Evolutionary conservation across 2,797 vertebrate species (phyloP), one percentile per base, ranked within the genome.

Genomic region (Pelobates cultripes): DNA sequence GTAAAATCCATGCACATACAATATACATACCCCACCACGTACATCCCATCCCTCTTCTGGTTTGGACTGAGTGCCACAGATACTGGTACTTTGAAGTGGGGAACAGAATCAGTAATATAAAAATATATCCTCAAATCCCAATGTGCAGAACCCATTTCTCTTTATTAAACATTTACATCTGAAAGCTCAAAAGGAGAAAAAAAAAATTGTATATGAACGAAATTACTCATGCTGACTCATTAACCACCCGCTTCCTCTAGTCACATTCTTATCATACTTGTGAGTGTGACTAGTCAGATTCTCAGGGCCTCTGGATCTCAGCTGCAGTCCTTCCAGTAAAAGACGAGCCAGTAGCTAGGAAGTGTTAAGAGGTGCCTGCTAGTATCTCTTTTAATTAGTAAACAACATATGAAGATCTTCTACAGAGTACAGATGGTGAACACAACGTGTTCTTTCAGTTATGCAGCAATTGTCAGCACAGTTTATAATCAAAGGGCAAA

Each of bases 221-320:
- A 88, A 91, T 91, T 85, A 88, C 84, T 92, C 88, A 88, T 85
- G 91, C 91, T 93, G 93, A 95, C 91, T 96, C 94, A 94, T 85
- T 88, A 86, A 87, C 90, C 85, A 88, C 95, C 28, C 83, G 94
- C 93, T 97, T 97, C 96, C 93, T 95, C 90, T 91, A 87, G 85
- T 87, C 75, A 87, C 90, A 91, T 93, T 90, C 89, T 92, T 91
- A 90, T 91, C 89, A 94, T 90, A 89, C 86, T 93, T 93, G 89
- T 86, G 85, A 91, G 91, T 91, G 90, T 92, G 95, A 95, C 93
- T 95, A 90, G 92, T 93, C 92, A 91, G 86, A 89, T 95, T 96
- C 93, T 91, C 93, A 94, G 89, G 91, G 90, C 87, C 89, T 87
- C 74, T 78, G 75, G 75, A 86, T 78, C 76, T 81, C 81, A 82